phyloP scores from a whole-genome alignment of 2,888 invertebrate species.

The Oscheius sp. region DNA sequence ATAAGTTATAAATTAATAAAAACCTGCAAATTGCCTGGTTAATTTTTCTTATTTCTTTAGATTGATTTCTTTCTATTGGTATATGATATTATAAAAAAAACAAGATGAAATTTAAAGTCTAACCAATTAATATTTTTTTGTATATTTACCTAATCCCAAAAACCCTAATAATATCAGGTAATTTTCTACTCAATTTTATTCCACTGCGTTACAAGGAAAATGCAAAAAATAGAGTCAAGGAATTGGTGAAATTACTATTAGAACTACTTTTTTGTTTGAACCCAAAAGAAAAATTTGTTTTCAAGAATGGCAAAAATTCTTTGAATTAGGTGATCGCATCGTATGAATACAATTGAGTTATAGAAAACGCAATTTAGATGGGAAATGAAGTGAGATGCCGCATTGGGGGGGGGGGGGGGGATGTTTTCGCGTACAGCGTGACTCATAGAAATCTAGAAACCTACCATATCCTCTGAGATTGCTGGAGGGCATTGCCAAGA shows the following conservation, averaged over 20 bases:
- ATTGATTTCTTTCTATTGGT: no score
- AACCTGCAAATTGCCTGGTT: no score
- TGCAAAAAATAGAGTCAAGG: no score
- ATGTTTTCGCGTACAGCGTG: no score
- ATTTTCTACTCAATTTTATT: not conserved
- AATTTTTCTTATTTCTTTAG: not conserved
- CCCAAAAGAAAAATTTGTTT: no score
- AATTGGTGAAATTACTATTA: no score
- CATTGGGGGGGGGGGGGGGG: not conserved
- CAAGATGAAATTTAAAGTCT: not conserved
- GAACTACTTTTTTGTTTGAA: no score
- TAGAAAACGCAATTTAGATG: no score
- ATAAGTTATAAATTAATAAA: not conserved
- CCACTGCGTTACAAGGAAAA: not conserved
- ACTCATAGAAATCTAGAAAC: not conserved
- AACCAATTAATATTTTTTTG: not conserved
- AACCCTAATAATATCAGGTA: not conserved
- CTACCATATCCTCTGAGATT: constrained; percentile 16
- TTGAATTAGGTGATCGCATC: no score
- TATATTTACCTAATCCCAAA: not conserved
- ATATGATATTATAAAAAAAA: no score
- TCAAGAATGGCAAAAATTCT: no score
- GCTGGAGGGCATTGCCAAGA: constrained; percentile 5
- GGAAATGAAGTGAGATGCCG: not conserved
- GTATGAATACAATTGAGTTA: no score